phyloP scores from a whole-genome alignment of 2,888 invertebrate genomes.

The Pseudanteris insignis region DNA sequence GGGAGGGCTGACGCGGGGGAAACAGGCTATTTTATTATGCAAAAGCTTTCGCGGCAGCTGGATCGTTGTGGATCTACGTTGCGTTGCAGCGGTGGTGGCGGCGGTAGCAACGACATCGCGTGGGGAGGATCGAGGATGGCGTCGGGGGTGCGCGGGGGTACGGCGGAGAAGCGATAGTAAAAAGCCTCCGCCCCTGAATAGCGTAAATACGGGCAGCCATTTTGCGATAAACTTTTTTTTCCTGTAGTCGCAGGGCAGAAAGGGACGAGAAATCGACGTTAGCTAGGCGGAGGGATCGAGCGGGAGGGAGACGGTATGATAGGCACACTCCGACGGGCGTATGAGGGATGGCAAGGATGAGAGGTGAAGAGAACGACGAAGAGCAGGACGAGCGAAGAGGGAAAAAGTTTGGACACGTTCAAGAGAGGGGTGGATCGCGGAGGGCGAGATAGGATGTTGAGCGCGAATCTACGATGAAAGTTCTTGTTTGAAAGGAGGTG shows the following conservation, averaged over 20 bases:
- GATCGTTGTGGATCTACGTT: conserved; percentile 62
- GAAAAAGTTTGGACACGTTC: conserved; percentile 61
- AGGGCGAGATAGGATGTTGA: background rate
- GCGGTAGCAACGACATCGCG: conserved; percentile 25
- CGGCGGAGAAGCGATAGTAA: conserved; percentile 47
- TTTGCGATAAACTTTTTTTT: conserved; percentile 62
- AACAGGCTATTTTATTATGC: conserved; percentile 67
- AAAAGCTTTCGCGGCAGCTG: conserved; percentile 66
- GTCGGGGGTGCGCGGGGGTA: conserved; percentile 41
- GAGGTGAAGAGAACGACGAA: conserved; percentile 21
- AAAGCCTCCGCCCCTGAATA: conserved; percentile 61
- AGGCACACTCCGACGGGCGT: background rate
- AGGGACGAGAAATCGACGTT: conserved; percentile 15
- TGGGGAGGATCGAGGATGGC: conserved; percentile 34
- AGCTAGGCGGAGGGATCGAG: background rate
- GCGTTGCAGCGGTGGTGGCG: no score
- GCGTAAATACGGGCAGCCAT: conserved; percentile 67
- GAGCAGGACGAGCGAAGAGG: conserved; percentile 39
- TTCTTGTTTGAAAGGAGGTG: conserved; percentile 28
- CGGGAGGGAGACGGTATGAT: background rate
- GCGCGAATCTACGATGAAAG: conserved; percentile 28
- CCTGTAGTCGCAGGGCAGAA: conserved; percentile 49
- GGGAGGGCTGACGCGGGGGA: conserved; percentile 46
- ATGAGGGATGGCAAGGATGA: conserved; percentile 1
- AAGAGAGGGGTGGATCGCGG: conserved; percentile 49